Conservation (phyloP, 2,797 vertebrate species). For the Glyptemys insculpta region DNA sequence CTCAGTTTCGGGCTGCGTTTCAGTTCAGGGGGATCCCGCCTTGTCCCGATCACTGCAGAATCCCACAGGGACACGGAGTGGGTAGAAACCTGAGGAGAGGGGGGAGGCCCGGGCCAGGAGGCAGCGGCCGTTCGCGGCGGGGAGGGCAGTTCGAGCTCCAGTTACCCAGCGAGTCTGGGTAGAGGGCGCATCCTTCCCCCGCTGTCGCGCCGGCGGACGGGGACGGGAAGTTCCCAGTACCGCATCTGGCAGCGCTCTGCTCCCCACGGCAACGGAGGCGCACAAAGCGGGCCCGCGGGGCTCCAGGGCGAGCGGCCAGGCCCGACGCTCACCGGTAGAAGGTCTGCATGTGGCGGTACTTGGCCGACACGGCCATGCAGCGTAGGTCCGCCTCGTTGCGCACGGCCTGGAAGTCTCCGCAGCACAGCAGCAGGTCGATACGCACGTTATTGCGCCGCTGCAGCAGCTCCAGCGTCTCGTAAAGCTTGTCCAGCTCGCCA, state of each 20-base stretch:
- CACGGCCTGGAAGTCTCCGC: constrained; percentile 97
- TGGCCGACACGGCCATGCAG: constrained; percentile 95
- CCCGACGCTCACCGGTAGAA: constrained; percentile 91
- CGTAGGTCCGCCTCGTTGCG: constrained; percentile 95
- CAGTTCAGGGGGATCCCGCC: too few species aligned
- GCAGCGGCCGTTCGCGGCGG: neutral
- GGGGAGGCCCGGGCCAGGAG: neutral
- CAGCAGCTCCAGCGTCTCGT: constrained; percentile 91
- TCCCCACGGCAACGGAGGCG: too few species aligned
- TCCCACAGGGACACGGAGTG: too few species aligned
- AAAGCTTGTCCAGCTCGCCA: constrained; percentile 97
- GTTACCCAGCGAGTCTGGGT: neutral
- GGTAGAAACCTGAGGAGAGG: too few species aligned
- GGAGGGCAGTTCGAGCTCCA: neutral
- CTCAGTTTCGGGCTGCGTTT: too few species aligned
- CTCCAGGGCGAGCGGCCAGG: neutral
- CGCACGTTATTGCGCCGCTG: constrained; percentile 86
- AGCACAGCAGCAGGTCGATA: constrained; percentile 94
- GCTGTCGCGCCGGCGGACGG: too few species aligned
- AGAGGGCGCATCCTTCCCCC: too few species aligned
- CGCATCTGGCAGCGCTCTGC: too few species aligned
- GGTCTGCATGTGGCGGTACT: constrained; percentile 95
- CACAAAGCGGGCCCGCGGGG: too few species aligned
- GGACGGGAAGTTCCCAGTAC: neutral
- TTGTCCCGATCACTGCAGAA: too few species aligned